Percentiles rank a stretch among this genome's conserved stretches.
phyloP scores from a whole-genome alignment of 2,888 invertebrate species.

The Lamellibrachia columna region DNA sequence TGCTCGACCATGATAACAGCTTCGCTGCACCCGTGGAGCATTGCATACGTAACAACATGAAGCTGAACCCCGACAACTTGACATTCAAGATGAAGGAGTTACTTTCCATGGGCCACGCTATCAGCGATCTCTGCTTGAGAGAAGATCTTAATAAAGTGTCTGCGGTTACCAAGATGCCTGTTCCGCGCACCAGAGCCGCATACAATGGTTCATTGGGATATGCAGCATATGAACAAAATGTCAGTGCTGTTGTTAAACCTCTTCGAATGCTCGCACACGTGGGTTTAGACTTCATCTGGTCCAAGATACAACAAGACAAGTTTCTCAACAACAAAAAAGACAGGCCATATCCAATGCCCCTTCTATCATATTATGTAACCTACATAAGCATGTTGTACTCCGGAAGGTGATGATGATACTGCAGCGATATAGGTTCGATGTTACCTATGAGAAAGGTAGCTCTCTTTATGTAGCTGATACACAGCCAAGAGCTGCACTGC shows the following conservation, averaged over 20 bases:
- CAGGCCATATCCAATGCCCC: conserved; percentile 27
- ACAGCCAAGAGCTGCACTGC: too few relatives aligned
- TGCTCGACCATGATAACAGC: conserved; percentile 17
- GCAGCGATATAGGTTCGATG: too few relatives aligned
- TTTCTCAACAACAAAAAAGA: conserved; percentile 22
- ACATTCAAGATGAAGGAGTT: conserved; percentile 22
- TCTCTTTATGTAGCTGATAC: too few relatives aligned
- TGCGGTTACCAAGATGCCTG: conserved; percentile 29
- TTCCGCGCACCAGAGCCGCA: conserved; percentile 3
- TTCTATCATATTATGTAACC: conserved; percentile 24
- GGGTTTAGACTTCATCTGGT: conserved; percentile 25
- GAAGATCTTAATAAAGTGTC: conserved; percentile 26
- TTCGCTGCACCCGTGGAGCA: conserved; percentile 28
- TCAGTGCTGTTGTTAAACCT: conserved; percentile 24
- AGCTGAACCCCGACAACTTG: neutral
- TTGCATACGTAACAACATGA: conserved; percentile 18
- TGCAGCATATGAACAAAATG: neutral
- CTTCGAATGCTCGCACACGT: conserved; percentile 17
- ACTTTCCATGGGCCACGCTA: too few relatives aligned
- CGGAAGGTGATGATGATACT: too few relatives aligned
- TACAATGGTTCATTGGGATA: conserved; percentile 28
- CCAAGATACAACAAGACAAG: neutral
- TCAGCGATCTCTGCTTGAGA: conserved; percentile 18
- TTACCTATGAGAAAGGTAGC: too few relatives aligned
- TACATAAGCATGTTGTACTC: too few relatives aligned